Conservation (phyloP, 2,888 invertebrate genomes). For the Atethmia centrago region DNA sequence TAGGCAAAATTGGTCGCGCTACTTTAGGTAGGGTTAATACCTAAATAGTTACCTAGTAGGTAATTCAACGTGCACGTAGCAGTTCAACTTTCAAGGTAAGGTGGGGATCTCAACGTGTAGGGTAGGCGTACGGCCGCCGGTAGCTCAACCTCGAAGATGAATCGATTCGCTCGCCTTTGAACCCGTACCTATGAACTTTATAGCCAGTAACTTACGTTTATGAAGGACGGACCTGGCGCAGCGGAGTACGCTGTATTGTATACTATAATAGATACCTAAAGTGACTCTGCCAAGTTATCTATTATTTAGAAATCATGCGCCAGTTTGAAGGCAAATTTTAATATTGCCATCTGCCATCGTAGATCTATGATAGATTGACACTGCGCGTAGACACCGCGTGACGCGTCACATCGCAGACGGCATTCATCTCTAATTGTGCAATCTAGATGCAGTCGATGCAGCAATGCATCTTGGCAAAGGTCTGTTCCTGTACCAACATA, state of each 20-base stretch:
- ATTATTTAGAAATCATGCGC: no score
- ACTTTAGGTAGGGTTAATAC: neutral
- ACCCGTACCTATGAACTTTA: constrained; percentile 3
- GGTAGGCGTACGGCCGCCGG: neutral
- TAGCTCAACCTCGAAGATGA: constrained; percentile 1
- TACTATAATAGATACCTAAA: neutral
- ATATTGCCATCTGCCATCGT: no score
- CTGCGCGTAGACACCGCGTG: neutral
- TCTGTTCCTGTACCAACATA: neutral
- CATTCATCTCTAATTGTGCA: neutral
- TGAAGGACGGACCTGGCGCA: neutral
- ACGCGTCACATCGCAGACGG: neutral
- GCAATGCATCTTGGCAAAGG: neutral
- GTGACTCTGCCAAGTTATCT: no score
- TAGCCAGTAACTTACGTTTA: neutral
- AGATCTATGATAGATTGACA: neutral
- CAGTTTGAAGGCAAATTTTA: no score
- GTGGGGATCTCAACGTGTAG: neutral
- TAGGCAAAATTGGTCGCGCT: neutral
- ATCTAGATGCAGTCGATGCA: neutral
- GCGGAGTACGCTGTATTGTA: neutral
- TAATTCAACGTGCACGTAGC: neutral
- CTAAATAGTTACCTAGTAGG: neutral
- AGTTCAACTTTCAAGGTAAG: constrained; percentile 2
- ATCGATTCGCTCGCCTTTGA: constrained; percentile 3